A percentile compares a stretch with the other conserved stretches of the same genome.
These are phyloP conservation scores for Astatoreochromis straeleni DNA, from an alignment of 2,113 vertebrate species.

Conservation along the genomic window DNA sequence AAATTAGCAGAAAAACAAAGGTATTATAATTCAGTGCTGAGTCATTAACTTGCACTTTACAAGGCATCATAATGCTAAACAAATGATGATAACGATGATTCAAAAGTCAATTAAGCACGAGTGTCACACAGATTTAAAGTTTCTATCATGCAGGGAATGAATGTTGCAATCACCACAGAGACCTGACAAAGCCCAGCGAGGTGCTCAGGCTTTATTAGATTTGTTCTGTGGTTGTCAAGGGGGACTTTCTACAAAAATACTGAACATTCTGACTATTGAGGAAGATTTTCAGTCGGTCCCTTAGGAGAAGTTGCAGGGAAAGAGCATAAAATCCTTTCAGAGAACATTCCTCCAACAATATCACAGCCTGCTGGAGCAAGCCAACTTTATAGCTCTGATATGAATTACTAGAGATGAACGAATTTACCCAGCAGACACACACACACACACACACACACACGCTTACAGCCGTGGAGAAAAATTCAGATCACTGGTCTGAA, in stretches of 20 bases:
- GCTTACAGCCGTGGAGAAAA: neutral
- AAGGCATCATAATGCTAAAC: neutral
- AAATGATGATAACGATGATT: neutral
- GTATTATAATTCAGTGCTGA: neutral
- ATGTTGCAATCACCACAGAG: constrained; percentile 29
- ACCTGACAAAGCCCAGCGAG: constrained; percentile 33
- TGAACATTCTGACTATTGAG: neutral
- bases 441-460: neutral
- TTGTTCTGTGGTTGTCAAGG: constrained; percentile 49
- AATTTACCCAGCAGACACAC: neutral
- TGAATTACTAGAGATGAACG: constrained; percentile 4
- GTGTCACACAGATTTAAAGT: neutral
- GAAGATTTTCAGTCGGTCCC: constrained; percentile 39
- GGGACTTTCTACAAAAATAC: constrained; percentile 33
- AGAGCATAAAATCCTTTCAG: constrained; percentile 42
- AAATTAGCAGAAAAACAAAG: neutral
- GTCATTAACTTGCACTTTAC: neutral
- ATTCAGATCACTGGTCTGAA: neutral
- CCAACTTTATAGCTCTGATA: constrained; percentile 30
- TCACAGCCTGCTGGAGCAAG: constrained; percentile 34
- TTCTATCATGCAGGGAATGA: neutral
- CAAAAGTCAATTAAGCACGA: neutral
- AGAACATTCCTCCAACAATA: constrained; percentile 52
- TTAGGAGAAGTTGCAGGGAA: constrained; percentile 40
- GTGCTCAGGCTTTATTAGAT: constrained; percentile 58